Base-by-base conservation (phyloP, 1,140 invertebrate genomes). In the Tenebrio molitor region DNA sequence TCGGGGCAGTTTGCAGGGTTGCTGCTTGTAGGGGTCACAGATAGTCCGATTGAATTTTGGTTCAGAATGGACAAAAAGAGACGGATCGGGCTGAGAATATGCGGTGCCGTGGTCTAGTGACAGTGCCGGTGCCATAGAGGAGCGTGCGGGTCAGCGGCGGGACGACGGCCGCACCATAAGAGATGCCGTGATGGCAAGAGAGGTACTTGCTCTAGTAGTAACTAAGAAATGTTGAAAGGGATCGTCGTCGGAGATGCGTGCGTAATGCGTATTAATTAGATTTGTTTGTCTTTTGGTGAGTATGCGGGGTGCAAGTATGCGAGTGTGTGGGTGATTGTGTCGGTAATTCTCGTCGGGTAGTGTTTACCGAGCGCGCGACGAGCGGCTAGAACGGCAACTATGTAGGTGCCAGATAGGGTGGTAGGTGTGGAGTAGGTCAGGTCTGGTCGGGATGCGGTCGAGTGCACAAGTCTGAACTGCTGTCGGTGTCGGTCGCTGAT, bases 181-280 rank as follows among this genome's bases (percentile, higher is more conserved):
- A 84, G 83, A 84, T 87, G 86, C 86, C 85, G 86, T 87, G 86
- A 87, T 87, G 86, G 86, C 86, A 85, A 87, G 86, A 87, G 86
- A 87, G 86, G 86, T 87, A 84, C 75, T 68, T 78, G 15, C 23
- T 7, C 15, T 6, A 21, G 10, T 21, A 5, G 17, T 58, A 34
- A n/a, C n/a, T n/a, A n/a, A n/a, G n/a, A n/a, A n/a, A n/a, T n/a
- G n/a, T n/a, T n/a, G n/a, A n/a, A n/a, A n/a, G n/a, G n/a, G n/a
- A n/a, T n/a, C n/a, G n/a, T n/a, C n/a, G n/a, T n/a, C n/a, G n/a
- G n/a, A n/a, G n/a, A n/a, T n/a, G n/a, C n/a, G n/a, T n/a, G n/a
- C n/a, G n/a, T n/a, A n/a, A n/a, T n/a, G n/a, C n/a, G n/a, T n/a
- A n/a, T n/a, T n/a, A n/a, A n/a, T n/a, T n/a, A n/a, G n/a, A 39